phyloP scores from a whole-genome alignment of 2,797 vertebrate species.

The Hemibagrus guttatus region DNA sequence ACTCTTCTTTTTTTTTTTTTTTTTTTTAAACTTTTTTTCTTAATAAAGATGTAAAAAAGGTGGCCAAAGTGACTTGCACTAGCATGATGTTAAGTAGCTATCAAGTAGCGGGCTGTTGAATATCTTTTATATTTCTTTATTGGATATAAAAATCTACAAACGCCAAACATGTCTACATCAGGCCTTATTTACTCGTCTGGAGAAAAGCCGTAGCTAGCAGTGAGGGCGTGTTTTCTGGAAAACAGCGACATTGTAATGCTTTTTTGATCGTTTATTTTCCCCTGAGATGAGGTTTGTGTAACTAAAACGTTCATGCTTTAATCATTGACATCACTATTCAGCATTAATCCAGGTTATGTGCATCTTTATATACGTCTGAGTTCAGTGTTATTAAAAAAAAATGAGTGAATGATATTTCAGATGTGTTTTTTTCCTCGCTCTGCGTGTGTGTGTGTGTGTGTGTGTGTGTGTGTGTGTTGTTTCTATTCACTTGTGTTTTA shows the following conservation, averaged over 20 bases:
- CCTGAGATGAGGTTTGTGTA: background rate
- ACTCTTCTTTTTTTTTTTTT: too few species aligned
- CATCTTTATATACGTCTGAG: constrained; percentile 48
- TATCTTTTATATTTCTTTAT: background rate
- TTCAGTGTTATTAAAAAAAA: constrained; percentile 58
- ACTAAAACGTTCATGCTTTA: background rate
- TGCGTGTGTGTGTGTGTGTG: background rate
- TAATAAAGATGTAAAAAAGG: background rate
- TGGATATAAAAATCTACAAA: background rate
- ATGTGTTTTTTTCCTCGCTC: too few species aligned
- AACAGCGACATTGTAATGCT: background rate
- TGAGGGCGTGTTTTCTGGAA: background rate
- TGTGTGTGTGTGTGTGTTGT: background rate
- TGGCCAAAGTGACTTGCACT: background rate
- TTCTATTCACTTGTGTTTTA: background rate
- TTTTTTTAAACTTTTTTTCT: background rate
- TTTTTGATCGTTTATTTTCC: background rate
- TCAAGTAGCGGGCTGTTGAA: too few species aligned
- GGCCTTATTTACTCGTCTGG: background rate
- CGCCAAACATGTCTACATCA: background rate
- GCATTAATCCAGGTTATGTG: constrained; percentile 21
- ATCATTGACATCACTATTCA: background rate
- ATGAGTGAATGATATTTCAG: background rate
- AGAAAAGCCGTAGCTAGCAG: background rate
- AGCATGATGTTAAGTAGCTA: background rate